Conservation (phyloP, 2,888 invertebrate genomes). For the Trichopria drosophilae region DNA sequence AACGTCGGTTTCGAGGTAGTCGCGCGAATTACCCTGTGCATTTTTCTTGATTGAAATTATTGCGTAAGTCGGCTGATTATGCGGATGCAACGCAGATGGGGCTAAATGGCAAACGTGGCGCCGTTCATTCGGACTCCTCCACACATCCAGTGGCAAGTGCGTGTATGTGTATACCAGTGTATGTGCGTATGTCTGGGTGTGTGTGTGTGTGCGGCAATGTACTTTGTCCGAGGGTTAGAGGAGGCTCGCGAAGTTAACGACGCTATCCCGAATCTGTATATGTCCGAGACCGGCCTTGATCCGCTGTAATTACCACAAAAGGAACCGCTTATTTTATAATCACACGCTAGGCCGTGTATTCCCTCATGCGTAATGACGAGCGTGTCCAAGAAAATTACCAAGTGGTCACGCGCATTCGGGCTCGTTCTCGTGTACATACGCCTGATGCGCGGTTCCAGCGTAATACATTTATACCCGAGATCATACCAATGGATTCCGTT, state of each 20-base stretch:
- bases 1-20: background rate
- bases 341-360: slow-evolving; percentile 43
- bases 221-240: too few species aligned
- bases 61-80: slow-evolving; percentile 27
- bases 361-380: slow-evolving; percentile 47
- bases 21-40: slow-evolving; percentile 7
- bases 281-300: slow-evolving; percentile 46
- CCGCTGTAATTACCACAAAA: slow-evolving; percentile 54
- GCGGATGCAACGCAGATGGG: slow-evolving; percentile 23
- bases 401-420: slow-evolving; percentile 36
- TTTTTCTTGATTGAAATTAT: slow-evolving; percentile 33
- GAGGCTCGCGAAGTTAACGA: slow-evolving; percentile 32
- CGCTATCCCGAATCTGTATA: slow-evolving; percentile 45
- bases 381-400: slow-evolving; percentile 48
- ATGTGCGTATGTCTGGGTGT: background rate
- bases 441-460: slow-evolving; percentile 4
- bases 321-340: slow-evolving; percentile 56
- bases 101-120: slow-evolving; percentile 29
- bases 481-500: too few species aligned
- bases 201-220: too few species aligned
- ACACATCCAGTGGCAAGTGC: too few species aligned
- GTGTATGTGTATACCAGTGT: too few species aligned
- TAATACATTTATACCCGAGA: too few species aligned
- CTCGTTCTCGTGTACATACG: too few species aligned
- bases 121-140: slow-evolving; percentile 11